Evolutionary conservation across 2,797 vertebrate species (phyloP).

Genomic region (Synaphobranchus kaupii): DNA sequence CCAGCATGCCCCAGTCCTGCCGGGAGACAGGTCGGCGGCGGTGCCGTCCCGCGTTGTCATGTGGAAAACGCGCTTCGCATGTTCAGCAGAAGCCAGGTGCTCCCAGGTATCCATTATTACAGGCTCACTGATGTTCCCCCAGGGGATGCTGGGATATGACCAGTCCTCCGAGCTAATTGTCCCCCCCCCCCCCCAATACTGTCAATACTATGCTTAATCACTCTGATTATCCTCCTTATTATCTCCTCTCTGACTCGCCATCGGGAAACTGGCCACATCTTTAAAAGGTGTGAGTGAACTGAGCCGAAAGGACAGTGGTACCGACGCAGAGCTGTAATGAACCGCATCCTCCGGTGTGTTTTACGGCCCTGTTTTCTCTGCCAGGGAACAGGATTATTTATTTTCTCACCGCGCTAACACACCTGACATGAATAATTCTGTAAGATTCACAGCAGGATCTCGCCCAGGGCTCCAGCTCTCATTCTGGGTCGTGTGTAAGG

Average conservation of each 20-base stretch:
- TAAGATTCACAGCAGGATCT: neutral
- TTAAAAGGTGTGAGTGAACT: neutral
- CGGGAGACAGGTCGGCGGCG: no score
- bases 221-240: neutral
- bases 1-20: conserved; percentile 5
- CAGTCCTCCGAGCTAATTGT: neutral
- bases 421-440: conserved; percentile 2
- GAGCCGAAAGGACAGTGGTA: no score
- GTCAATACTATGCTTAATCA: neutral
- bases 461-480: neutral
- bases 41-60: no score
- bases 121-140: neutral
- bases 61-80: neutral
- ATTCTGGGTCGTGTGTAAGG: neutral
- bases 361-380: neutral
- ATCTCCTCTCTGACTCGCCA: neutral
- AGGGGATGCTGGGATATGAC: conserved; percentile 1
- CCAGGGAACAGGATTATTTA: neutral
- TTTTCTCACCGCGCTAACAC: neutral
- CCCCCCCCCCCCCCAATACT: neutral
- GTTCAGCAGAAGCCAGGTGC: conserved; percentile 8
- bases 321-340: no score
- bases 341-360: neutral
- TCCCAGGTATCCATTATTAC: conserved; percentile 7
- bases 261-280: neutral